Base-by-base conservation (phyloP, 2,888 invertebrate species). In the Dryobotodes eremita region DNA sequence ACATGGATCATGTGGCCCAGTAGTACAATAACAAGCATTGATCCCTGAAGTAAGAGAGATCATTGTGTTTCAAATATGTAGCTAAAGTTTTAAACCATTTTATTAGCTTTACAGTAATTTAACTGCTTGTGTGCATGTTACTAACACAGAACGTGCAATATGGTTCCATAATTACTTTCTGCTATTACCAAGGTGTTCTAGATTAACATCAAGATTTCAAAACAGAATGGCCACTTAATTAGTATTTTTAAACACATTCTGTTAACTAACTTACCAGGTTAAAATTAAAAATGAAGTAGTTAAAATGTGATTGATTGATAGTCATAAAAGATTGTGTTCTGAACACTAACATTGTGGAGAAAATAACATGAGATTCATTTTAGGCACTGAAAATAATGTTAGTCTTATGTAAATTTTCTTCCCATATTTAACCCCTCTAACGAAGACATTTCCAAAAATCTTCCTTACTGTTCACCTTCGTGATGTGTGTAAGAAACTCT, bases 81-180 rank as follows among this genome's bases (percentile, higher is more conserved):
- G 4, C 17, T 31, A 3, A 36, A 23, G 11, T 55, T 10, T 42
- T 53, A 53, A 66, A 61, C 7, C 36, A 55, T 42, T 42, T 11
- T 31, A 15, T 62, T n/a, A 59, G 23, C 46, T 46, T 48, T 65
- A 46, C n/a, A 75, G 26, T 59, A 53, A 66, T 53, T 46, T 71
- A 75, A 55, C 59, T 26, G 48, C 31, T 36, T 42, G 53, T 71
- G 72, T 57, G 53, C 11, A 36, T 57, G 31, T 62, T 46, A 53
- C 71, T 17, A 31, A 65, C 11, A 61, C 26, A n/a, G 36, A 53
- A 46, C 31, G 68, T 73, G 64, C 61, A 79, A 79, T 64, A 64
- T 59, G 48, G 3, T 48, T 61, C 53, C 55, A 48, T 71, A 57
- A 83, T 80, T 69, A 55, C 64, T 75, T 65, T 80, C 82, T 71